A percentile compares a stretch with the other conserved stretches of the same genome.
These are phyloP conservation scores for Conus canariensis DNA, from an alignment of 2,888 invertebrate species.

Conservation along the genomic window DNA sequence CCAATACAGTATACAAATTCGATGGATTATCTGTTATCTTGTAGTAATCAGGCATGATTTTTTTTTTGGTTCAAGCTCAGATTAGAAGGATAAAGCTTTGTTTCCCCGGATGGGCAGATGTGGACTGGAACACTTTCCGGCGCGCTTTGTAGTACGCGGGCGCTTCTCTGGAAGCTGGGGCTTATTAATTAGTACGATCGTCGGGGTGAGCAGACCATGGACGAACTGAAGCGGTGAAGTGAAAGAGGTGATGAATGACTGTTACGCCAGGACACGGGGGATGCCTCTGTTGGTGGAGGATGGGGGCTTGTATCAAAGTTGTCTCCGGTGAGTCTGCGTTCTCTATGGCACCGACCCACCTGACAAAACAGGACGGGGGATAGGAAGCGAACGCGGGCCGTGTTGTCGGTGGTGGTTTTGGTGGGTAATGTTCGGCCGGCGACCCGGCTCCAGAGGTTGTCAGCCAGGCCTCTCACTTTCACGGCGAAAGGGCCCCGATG, in stretches of 20 bases:
- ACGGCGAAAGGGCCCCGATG: too few species aligned
- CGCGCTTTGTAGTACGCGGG: not conserved
- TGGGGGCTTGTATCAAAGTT: not conserved
- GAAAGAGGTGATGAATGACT: constrained; percentile 26
- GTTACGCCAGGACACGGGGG: not conserved
- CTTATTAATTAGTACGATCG: not conserved
- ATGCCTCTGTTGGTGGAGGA: too few species aligned
- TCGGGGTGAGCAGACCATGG: not conserved
- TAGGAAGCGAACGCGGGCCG: not conserved
- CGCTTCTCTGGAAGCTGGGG: not conserved
- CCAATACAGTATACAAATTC: too few species aligned
- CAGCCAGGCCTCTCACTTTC: too few species aligned
- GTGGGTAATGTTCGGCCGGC: not conserved
- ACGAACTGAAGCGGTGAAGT: not conserved
- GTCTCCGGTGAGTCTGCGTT: not conserved
- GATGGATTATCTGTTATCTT: too few species aligned
- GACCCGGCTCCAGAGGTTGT: too few species aligned
- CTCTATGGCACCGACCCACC: not conserved
- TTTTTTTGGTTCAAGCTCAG: not conserved
- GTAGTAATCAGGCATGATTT: too few species aligned
- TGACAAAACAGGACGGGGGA: not conserved
- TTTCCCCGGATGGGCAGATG: not conserved
- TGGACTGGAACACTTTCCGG: not conserved
- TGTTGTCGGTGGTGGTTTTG: not conserved
- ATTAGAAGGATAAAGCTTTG: not conserved